Base-by-base conservation (phyloP, 2,888 invertebrate species). In the Quadroppia sp. region DNA sequence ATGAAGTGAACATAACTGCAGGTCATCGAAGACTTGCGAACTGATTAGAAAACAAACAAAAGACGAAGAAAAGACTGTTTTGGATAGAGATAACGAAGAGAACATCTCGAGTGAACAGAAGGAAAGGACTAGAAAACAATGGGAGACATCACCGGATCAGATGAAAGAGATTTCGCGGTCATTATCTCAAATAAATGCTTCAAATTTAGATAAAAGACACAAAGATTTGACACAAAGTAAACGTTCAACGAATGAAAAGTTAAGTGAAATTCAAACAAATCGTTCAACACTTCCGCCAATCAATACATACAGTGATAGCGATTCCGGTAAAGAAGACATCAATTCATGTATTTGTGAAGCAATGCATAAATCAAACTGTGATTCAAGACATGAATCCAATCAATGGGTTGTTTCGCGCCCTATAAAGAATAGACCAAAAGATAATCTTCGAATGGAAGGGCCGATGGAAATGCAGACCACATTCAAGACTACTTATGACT, bases 391-490 rank as follows among this genome's bases (percentile, higher is more conserved):
- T 30, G 76, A 77, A 71, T 76, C 71, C 61, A 74, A 76, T 40
- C 71, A 74, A 13, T 76, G 75, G 76, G 71, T 77, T 36, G 74
- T 73, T 13, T 42, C 69, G 2, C 76, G 69, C 32, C 74, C 77
- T 9, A 50, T 69, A 23, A 71, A 74, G 7, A 73, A 71, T 40
- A 73, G 48, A 30, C 78, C 78, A 17, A 40, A 25, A 32, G 75
- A 75, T 20, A 76, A 77, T 45, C 74, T 78, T 9, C 50, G 69
- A 4, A 74, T 75, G 17, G 77, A 78, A 72, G 78, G 78, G 17
- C 40, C 69, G 7, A 71, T 77, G 74, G 77, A 77, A 69, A 73
- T 78, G 32, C 72, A 67, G n/a, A 77, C 77, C 15, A 70, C 71
- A 45, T 75, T 50, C 28, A 53, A 40, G 7, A 45, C 48, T 30